These are phyloP conservation scores for Limnothrissa miodon DNA, from an alignment of 2,113 vertebrate genomes.

Conservation along the genomic window DNA sequence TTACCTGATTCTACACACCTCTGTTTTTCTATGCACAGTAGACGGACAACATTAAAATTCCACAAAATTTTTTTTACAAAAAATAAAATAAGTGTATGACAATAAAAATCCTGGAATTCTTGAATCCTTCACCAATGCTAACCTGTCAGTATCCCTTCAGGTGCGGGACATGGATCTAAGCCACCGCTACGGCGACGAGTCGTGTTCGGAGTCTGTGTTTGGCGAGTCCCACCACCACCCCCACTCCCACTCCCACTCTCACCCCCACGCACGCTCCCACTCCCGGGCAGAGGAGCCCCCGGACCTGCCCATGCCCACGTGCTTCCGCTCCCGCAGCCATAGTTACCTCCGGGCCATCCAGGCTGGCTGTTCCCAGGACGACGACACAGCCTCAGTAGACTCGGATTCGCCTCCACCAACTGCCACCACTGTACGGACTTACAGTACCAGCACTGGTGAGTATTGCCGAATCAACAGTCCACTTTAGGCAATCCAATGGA, in stretches of 20 bases:
- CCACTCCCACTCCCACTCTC: slow-evolving; percentile 48
- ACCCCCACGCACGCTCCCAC: slow-evolving; percentile 67
- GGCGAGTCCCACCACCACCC: slow-evolving; percentile 76
- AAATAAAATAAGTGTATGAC: no score
- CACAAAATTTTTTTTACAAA: no score
- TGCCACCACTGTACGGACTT: slow-evolving; percentile 86
- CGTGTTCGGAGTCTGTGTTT: slow-evolving; percentile 84
- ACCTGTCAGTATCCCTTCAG: slow-evolving; percentile 61
- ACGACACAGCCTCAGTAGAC: slow-evolving; percentile 87
- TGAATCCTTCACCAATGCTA: no score
- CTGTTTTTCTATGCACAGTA: no score
- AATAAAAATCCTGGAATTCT: no score
- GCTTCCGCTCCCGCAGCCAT: slow-evolving; percentile 97
- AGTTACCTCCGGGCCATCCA: slow-evolving; percentile 99
- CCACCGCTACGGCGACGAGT: slow-evolving; percentile 82
- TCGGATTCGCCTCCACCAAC: slow-evolving; percentile 88
- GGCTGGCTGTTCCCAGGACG: slow-evolving; percentile 96
- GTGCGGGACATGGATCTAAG: slow-evolving; percentile 83
- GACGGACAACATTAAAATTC: no score
- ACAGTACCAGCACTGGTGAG: slow-evolving; percentile 91
- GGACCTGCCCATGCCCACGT: slow-evolving; percentile 90
- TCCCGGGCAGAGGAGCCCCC: slow-evolving; percentile 82
- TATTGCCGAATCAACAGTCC: slow-evolving; percentile 39
- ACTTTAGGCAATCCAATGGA: no score
- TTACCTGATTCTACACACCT: no score